These are phyloP conservation scores for Lymantria dispar DNA, from an alignment of 2,888 invertebrate species.

Conservation along the genomic window DNA sequence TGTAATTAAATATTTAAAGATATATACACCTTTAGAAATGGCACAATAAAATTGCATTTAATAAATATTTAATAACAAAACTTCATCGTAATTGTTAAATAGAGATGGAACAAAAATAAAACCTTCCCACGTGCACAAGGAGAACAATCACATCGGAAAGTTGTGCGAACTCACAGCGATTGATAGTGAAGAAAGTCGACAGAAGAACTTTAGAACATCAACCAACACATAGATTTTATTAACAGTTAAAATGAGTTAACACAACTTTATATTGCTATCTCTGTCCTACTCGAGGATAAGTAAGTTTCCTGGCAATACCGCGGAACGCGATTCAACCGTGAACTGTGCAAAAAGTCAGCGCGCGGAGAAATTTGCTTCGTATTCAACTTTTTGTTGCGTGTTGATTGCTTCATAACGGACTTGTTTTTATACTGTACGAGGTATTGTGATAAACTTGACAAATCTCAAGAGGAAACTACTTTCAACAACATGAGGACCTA, in stretches of 20 bases:
- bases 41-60: too few species aligned
- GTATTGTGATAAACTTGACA: not conserved
- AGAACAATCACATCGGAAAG: constrained; percentile 71
- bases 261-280: constrained; percentile 19
- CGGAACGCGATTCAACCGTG: constrained; percentile 63
- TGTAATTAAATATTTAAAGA: too few species aligned
- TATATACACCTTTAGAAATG: too few species aligned
- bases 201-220: constrained; percentile 29
- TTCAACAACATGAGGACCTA: too few species aligned
- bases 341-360: constrained; percentile 57
- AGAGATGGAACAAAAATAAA: constrained; percentile 45
- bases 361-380: constrained; percentile 65
- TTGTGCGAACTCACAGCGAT: constrained; percentile 55
- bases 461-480: too few species aligned
- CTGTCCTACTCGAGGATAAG: constrained; percentile 35
- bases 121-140: constrained; percentile 49
- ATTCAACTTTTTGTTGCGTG: constrained; percentile 60
- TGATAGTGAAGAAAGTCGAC: constrained; percentile 58
- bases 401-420: constrained; percentile 62
- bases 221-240: constrained; percentile 19
- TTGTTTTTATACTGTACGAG: constrained; percentile 38
- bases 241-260: constrained; percentile 33
- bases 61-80: too few species aligned
- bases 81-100: constrained; percentile 5
- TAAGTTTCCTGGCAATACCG: constrained; percentile 51